phyloP scores from a whole-genome alignment of 2,797 vertebrate species.

The Notolabrus celidotus region DNA sequence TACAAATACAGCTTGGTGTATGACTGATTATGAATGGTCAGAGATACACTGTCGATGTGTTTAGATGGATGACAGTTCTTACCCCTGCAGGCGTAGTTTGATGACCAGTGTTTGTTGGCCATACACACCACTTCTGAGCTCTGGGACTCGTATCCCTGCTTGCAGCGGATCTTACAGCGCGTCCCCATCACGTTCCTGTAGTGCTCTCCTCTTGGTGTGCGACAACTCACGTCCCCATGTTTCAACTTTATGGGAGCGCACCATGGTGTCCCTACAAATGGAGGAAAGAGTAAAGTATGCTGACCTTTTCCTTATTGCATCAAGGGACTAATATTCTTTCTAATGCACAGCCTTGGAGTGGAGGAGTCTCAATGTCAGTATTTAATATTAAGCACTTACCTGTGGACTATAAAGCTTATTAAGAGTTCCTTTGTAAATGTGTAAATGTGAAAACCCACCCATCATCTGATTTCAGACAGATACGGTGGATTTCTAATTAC shows the following conservation, averaged over 20 bases:
- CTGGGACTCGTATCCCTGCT: constrained; percentile 91
- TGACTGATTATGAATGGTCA: too few species aligned
- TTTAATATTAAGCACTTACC: constrained; percentile 63
- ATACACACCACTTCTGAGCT: constrained; percentile 93
- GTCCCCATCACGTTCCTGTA: constrained; percentile 92
- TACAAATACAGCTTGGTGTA: background rate
- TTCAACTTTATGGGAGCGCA: constrained; percentile 97
- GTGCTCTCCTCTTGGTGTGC: constrained; percentile 89
- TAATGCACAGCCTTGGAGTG: constrained; percentile 1
- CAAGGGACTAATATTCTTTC: constrained; percentile 3
- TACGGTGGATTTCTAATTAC: constrained; percentile 74
- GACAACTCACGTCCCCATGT: constrained; percentile 93
- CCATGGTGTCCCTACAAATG: constrained; percentile 90
- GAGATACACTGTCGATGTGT: background rate
- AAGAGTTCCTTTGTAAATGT: constrained; percentile 16
- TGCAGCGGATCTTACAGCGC: constrained; percentile 94
- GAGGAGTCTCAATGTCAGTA: constrained; percentile 2
- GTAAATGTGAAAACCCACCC: constrained; percentile 57
- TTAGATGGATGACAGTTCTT: constrained; percentile 55
- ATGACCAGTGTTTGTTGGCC: constrained; percentile 94
- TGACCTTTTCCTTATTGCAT: constrained; percentile 44
- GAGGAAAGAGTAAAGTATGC: background rate
- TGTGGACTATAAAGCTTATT: constrained; percentile 34
- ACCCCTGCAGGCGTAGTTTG: constrained; percentile 95
- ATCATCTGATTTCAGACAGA: constrained; percentile 65